A percentile compares a stretch with the other conserved stretches of the same genome.
These are phyloP conservation scores for Temnothorax curvispinosus DNA, from an alignment of 1,140 invertebrate species.

Conservation along the genomic window DNA sequence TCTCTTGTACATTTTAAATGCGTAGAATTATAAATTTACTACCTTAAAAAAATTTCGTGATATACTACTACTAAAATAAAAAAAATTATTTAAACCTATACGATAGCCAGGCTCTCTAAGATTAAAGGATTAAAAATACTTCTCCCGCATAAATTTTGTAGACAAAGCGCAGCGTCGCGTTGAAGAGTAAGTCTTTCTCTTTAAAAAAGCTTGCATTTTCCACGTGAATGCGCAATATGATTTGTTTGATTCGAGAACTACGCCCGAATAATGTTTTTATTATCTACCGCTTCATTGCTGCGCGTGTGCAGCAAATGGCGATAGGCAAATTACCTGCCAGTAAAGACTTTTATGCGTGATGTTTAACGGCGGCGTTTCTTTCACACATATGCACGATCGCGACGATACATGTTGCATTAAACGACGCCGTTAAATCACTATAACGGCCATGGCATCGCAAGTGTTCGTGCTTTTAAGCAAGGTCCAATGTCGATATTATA, in stretches of 20 bases:
- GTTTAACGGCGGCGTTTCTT: conserved; percentile 25
- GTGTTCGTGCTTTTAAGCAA: conserved; percentile 33
- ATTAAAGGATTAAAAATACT: neutral
- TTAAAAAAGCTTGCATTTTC: conserved; percentile 5
- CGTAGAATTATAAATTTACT: neutral
- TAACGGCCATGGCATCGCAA: conserved; percentile 22
- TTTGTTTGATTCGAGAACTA: conserved; percentile 15
- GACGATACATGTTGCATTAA: conserved; percentile 31
- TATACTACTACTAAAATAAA: neutral
- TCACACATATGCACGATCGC: conserved; percentile 21
- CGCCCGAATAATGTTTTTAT: conserved; percentile 37
- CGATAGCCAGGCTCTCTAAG: neutral
- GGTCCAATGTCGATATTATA: conserved; percentile 44
- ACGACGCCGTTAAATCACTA: conserved; percentile 47
- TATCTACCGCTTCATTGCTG: conserved; percentile 31
- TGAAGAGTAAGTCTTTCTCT: neutral
- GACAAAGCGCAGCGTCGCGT: neutral
- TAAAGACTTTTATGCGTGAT: conserved; percentile 55
- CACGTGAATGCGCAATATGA: neutral
- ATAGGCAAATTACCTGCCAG: conserved; percentile 37
- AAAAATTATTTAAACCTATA: neutral
- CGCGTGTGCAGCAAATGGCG: conserved; percentile 7
- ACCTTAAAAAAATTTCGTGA: neutral
- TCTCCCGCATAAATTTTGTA: neutral
- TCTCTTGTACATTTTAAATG: conserved; percentile 9